These are phyloP conservation scores for Suncus etruscus DNA, from an alignment of 2,113 vertebrate genomes.

Conservation along the genomic window DNA sequence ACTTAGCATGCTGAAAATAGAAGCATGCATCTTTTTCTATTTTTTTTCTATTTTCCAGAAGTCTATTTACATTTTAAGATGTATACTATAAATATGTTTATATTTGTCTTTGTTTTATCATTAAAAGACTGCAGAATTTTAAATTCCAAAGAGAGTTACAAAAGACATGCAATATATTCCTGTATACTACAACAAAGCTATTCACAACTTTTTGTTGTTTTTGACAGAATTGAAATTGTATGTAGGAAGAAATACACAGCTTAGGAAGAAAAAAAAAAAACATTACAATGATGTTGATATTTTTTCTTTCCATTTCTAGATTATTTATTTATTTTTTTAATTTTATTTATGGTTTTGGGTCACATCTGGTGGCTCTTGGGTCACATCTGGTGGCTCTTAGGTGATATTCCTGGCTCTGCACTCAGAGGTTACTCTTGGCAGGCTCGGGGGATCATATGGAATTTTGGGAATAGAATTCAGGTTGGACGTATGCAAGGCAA, in stretches of 20 bases:
- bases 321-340: neutral
- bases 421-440: too few relatives aligned
- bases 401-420: too few relatives aligned
- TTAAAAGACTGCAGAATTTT: neutral
- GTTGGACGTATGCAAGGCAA: too few relatives aligned
- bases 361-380: too few relatives aligned
- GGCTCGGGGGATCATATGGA: too few relatives aligned
- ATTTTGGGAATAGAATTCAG: too few relatives aligned
- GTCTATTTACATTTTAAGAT: conserved; percentile 36
- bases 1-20: conserved; percentile 2
- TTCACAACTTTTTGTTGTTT: conserved; percentile 3
- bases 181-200: conserved; percentile 2
- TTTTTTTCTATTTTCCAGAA: neutral
- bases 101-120: conserved; percentile 43
- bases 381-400: too few relatives aligned
- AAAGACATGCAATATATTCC: neutral
- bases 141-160: neutral
- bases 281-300: conserved; percentile 42
- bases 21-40: neutral
- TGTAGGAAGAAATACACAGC: conserved; percentile 19
- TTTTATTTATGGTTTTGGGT: too few relatives aligned
- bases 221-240: conserved; percentile 52
- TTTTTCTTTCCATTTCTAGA: conserved; percentile 7
- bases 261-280: conserved; percentile 45
- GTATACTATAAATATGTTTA: conserved; percentile 36